Evolutionary conservation across 2,113 vertebrate genomes (phyloP), one percentile per base, ranked within the genome.

Genomic region (Isurus oxyrinchus): DNA sequence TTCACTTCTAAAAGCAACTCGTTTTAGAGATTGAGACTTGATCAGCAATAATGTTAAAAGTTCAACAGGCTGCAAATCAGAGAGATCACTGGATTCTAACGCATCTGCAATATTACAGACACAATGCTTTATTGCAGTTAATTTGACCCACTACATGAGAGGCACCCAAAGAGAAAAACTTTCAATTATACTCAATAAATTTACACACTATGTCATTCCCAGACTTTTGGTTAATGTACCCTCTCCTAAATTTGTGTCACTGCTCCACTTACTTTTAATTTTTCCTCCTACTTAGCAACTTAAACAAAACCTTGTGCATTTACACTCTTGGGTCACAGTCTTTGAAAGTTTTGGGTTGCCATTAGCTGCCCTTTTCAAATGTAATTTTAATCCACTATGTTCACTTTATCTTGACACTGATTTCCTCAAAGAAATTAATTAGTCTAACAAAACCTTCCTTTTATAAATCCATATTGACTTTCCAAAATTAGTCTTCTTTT

Each of bases 51-150:
- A 81, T 23, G 49, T 44, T 84, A 55, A 27, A 55, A 31, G 57
- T 63, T 63, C 59, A 61, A 94, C 14, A 94, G 11, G 11, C 27
- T 94, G 27, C n/a, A 94, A 35, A 49, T 99, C 99, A 96, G 99
- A 99, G 97, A 99, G 97, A 97, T 99, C 98, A 97, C 98, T 99
- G 98, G 98, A 99, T 97, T 98, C 98, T 93, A 98, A 98, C 97
- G 98, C 98, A 98, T 98, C 98, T 97, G 98, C 97, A 96, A 98
- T 98, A 97, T 98, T 96, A 97, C 95, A 96, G 98, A 97, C 97
- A 98, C 14, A 96, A 96, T 87, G 97, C 96, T 97, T 97, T 97
- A 96, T 98, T 98, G 76, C 97, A 97, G 96, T 97, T 97, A 97
- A 97, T 96, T 94, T 97, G 97, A 96, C 98, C 98, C 98, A 96